Evolutionary conservation across 2,113 vertebrate species (phyloP).

Genomic region (Promerops cafer): DNA sequence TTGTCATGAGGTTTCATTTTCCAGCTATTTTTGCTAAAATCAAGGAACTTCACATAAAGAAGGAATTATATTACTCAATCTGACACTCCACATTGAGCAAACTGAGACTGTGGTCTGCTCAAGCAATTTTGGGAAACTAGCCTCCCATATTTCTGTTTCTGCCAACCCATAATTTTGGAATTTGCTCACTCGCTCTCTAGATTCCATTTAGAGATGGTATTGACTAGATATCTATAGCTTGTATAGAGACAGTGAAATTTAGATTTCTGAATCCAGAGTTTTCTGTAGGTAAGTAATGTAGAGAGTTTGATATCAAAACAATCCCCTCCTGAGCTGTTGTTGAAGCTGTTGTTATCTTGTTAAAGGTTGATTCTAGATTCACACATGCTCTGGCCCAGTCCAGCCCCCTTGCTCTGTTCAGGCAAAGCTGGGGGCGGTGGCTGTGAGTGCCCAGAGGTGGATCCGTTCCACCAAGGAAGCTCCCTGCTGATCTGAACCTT

Average conservation of each 20-base stretch:
- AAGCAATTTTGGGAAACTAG: neutral
- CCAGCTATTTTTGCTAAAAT: neutral
- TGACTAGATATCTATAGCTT: neutral
- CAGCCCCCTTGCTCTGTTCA: neutral
- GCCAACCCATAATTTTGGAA: neutral
- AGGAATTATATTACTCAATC: neutral
- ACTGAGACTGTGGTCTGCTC: neutral
- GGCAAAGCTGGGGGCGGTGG: neutral
- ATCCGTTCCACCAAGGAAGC: neutral
- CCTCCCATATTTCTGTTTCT: neutral
- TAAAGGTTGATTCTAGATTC: neutral
- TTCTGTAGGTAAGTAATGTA: neutral
- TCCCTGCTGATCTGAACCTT: neutral
- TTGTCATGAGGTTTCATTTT: neutral
- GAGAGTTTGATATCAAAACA: neutral
- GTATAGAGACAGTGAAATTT: neutral
- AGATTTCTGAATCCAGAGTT: neutral
- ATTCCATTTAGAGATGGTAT: neutral
- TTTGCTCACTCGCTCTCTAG: neutral
- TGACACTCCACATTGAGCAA: neutral
- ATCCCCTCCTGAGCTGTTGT: neutral
- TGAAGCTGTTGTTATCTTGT: neutral
- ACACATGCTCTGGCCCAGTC: neutral
- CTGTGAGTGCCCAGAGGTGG: fast-evolving
- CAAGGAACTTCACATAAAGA: neutral